Evolutionary conservation across 2,797 vertebrate genomes (phyloP).

Genomic region (Scomberomorus guttatus): DNA sequence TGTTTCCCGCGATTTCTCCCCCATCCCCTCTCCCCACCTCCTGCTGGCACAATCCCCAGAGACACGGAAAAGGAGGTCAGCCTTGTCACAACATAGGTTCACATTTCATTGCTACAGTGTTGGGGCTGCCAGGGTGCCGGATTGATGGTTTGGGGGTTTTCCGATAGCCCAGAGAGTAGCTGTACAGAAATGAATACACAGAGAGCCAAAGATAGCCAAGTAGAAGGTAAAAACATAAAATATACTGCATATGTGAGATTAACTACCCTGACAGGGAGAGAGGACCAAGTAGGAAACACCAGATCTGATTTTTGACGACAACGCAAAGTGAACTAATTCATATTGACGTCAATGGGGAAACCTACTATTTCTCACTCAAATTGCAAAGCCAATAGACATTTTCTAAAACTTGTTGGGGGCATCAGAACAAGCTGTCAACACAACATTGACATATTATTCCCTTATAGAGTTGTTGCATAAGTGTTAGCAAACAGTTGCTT

Average conservation of each 20-base stretch:
- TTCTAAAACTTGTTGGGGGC: background rate
- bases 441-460: background rate
- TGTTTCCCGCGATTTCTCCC: slow-evolving; percentile 33
- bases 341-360: background rate
- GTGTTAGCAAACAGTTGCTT: background rate
- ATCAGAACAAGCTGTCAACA: background rate
- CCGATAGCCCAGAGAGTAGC: slow-evolving; percentile 32
- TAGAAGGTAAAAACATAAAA: slow-evolving; percentile 12
- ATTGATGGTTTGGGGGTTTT: slow-evolving; percentile 62
- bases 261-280: background rate
- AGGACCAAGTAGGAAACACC: background rate
- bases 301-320: background rate
- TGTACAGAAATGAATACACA: slow-evolving; percentile 17
- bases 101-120: slow-evolving; percentile 58
- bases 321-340: background rate
- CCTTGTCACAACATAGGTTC: slow-evolving; percentile 73
- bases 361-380: background rate
- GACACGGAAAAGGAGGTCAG: slow-evolving; percentile 78
- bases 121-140: slow-evolving; percentile 49
- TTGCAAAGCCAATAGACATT: background rate
- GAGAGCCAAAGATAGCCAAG: slow-evolving; percentile 23
- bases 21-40: slow-evolving; percentile 49
- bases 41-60: slow-evolving; percentile 61
- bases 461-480: too few species aligned
- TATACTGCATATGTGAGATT: background rate